Evolutionary conservation across 2,888 invertebrate genomes (phyloP).

Genomic region (Epistrophella euchroma): DNA sequence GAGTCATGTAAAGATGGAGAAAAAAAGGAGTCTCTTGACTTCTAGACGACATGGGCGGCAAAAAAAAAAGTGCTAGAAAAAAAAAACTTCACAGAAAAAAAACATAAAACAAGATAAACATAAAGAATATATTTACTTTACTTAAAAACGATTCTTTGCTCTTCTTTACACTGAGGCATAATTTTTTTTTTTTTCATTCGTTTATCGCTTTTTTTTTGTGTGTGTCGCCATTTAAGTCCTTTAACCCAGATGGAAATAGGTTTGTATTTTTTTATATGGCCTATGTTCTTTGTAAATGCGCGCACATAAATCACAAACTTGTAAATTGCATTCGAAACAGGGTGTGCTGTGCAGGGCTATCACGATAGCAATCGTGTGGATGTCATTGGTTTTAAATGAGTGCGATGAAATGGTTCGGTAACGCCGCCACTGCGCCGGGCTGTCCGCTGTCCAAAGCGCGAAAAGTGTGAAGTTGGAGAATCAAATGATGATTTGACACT

Average conservation of each 20-base stretch:
- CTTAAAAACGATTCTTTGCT: constrained; percentile 43
- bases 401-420: constrained; percentile 28
- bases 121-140: constrained; percentile 47
- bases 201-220: constrained; percentile 33
- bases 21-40: constrained; percentile 19
- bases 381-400: constrained; percentile 42
- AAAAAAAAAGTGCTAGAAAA: constrained; percentile 52
- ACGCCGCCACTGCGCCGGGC: too few relatives aligned
- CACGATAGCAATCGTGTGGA: constrained; percentile 51
- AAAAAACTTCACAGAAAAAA: constrained; percentile 19
- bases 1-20: constrained; percentile 53
- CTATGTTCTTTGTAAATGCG: constrained; percentile 67
- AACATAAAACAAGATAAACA: constrained; percentile 53
- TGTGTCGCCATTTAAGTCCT: constrained; percentile 72
- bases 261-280: constrained; percentile 44
- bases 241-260: constrained; percentile 70
- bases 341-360: constrained; percentile 6
- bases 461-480: constrained; percentile 15
- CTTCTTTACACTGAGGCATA: constrained; percentile 43
- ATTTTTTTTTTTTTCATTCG: constrained; percentile 38
- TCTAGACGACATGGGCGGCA: constrained; percentile 25
- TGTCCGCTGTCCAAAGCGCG: too few relatives aligned
- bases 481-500: constrained; percentile 11
- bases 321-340: constrained; percentile 36
- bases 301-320: constrained; percentile 73